Percentiles rank a stretch among this genome's conserved stretches.
These are phyloP conservation scores for Eristalis intricaria DNA, from an alignment of 2,888 invertebrate species.

Conservation along the genomic window DNA sequence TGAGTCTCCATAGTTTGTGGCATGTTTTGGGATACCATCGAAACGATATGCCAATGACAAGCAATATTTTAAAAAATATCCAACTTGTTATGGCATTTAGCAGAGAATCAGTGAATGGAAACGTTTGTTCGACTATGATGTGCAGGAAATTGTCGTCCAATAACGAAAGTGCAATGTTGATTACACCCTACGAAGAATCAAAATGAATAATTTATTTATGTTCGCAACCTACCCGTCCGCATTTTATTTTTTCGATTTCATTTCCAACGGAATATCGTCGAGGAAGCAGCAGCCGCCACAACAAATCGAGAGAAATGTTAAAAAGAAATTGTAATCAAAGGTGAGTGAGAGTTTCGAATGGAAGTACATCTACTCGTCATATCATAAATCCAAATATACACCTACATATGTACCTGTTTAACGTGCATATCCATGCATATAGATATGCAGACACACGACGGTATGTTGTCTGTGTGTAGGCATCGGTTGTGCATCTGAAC, in stretches of 20 bases:
- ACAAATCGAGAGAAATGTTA: slow-evolving; percentile 69
- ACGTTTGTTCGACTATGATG: slow-evolving; percentile 54
- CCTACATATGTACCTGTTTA: neutral
- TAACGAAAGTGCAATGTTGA: slow-evolving; percentile 61
- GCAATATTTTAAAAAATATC: slow-evolving; percentile 23
- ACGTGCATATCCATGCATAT: neutral
- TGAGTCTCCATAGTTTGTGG: slow-evolving; percentile 4
- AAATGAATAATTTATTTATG: slow-evolving; percentile 69
- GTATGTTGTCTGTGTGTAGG: neutral
- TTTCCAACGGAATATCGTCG: slow-evolving; percentile 57
- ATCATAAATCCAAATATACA: slow-evolving; percentile 2
- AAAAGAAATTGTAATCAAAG: slow-evolving; percentile 65
- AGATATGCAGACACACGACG: neutral
- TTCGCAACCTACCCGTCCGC: slow-evolving; percentile 69
- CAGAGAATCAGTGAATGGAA: slow-evolving; percentile 49
- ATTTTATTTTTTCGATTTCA: slow-evolving; percentile 68
- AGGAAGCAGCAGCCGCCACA: slow-evolving; percentile 62
- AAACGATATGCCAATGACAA: slow-evolving; percentile 19
- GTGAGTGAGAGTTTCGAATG: slow-evolving; percentile 44
- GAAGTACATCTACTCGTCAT: neutral
- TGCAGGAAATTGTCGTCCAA: slow-evolving; percentile 40
- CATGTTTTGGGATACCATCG: slow-evolving; percentile 35
- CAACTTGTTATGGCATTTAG: slow-evolving; percentile 39
- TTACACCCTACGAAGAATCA: slow-evolving; percentile 61
- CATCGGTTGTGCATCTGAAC: neutral